A percentile compares a stretch with the other conserved stretches of the same genome.
These are phyloP conservation scores for Berghia stephanieae DNA, from an alignment of 1,140 invertebrate species.

Conservation along the genomic window DNA sequence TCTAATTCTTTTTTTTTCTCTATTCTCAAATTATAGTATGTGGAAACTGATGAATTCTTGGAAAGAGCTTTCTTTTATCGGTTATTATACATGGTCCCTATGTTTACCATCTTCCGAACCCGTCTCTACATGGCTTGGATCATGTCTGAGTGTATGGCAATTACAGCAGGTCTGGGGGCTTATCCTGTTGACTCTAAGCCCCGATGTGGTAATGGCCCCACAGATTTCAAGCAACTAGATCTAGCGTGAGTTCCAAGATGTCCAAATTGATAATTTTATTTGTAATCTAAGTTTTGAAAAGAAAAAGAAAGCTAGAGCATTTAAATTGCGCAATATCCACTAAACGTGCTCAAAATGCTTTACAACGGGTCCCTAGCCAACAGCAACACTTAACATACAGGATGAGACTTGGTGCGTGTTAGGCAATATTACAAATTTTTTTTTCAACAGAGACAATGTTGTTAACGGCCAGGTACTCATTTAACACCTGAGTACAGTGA, in stretches of 20 bases:
- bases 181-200: slow-evolving; percentile 81
- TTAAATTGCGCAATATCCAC: too few species aligned
- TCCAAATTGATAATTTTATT: neutral
- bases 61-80: slow-evolving; percentile 73
- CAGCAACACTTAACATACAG: too few species aligned
- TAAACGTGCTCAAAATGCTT: too few species aligned
- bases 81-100: slow-evolving; percentile 84
- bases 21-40: too few species aligned
- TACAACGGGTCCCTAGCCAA: too few species aligned
- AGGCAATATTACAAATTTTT: too few species aligned
- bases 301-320: slow-evolving; percentile 9
- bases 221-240: slow-evolving; percentile 68
- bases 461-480: too few species aligned
- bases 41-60: slow-evolving; percentile 62
- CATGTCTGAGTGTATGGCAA: slow-evolving; percentile 90
- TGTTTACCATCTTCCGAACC: slow-evolving; percentile 88
- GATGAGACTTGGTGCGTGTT: too few species aligned
- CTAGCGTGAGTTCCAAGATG: slow-evolving; percentile 52
- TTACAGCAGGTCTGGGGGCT: slow-evolving; percentile 86
- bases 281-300: slow-evolving; percentile 5
- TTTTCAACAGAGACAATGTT: too few species aligned
- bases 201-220: slow-evolving; percentile 83
- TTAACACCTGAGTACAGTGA: too few species aligned
- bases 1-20: slow-evolving; percentile 25
- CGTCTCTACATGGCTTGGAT: slow-evolving; percentile 90